A percentile compares a stretch with the other conserved stretches of the same genome.
These are phyloP conservation scores for Whitmania pigra DNA, from an alignment of 1,140 invertebrate species.

Conservation along the genomic window DNA sequence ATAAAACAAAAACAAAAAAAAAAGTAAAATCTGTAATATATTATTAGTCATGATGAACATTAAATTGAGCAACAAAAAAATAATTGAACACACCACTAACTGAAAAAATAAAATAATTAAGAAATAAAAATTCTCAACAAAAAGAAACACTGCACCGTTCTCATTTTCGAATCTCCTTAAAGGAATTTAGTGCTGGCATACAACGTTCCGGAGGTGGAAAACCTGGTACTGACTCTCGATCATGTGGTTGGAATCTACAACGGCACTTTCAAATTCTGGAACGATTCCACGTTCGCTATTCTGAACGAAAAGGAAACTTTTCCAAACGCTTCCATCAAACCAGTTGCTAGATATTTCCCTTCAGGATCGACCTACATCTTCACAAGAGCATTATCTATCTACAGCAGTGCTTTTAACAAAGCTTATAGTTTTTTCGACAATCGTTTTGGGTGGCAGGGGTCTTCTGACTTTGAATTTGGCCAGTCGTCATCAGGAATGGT, in stretches of 20 bases:
- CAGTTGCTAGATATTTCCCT: constrained; percentile 22
- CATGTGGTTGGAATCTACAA: constrained; percentile 26
- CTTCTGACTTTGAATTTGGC: constrained; percentile 26
- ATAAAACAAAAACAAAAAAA: background rate
- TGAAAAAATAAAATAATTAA: background rate
- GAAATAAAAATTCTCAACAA: background rate
- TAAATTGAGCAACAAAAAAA: too few species aligned
- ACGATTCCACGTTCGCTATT: constrained; percentile 14
- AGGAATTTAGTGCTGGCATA: constrained; percentile 20
- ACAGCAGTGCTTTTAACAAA: constrained; percentile 18
- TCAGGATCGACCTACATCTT: constrained; percentile 27
- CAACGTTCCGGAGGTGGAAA: constrained; percentile 19
- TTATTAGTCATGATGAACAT: too few species aligned
- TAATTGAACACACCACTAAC: too few species aligned
- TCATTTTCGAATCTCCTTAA: background rate
- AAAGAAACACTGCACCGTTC: background rate
- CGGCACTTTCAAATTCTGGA: constrained; percentile 25
- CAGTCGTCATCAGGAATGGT: constrained; percentile 28
- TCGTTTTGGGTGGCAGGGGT: constrained; percentile 25
- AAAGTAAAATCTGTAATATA: background rate
- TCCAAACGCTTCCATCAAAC: constrained; percentile 19
- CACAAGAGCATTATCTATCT: constrained; percentile 22
- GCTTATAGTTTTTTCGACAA: constrained; percentile 27
- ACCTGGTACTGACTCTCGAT: constrained; percentile 21
- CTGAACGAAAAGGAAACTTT: constrained; percentile 18